Percentiles rank a stretch among this genome's conserved stretches.
Evolutionary conservation across 2,113 vertebrate genomes (phyloP).

Genomic region (Aptenodytes patagonicus): DNA sequence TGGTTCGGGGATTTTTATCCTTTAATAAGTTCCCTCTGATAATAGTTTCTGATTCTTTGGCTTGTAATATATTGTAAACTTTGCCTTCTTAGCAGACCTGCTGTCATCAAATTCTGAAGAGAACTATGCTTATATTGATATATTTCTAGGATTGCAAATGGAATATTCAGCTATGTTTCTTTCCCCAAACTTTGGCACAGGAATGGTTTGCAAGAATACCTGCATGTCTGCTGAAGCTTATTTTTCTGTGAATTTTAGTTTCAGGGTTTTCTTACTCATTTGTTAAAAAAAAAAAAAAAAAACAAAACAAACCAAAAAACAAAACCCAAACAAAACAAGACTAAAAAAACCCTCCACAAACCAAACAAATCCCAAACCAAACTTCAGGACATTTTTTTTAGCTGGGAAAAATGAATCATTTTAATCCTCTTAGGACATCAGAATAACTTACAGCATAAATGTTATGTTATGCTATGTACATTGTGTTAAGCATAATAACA

Average conservation of each 20-base stretch:
- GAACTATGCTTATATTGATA: neutral
- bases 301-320: neutral
- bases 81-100: neutral
- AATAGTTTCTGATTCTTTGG: neutral
- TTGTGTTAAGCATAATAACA: neutral
- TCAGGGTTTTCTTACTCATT: neutral
- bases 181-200: neutral
- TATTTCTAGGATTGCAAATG: neutral
- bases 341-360: neutral
- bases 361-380: neutral
- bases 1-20: neutral
- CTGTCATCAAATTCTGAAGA: neutral
- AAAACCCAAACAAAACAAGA: no score
- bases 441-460: neutral
- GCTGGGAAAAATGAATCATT: neutral
- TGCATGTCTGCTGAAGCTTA: neutral
- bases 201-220: neutral
- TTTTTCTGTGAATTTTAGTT: neutral
- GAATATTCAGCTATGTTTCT: neutral
- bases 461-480: neutral
- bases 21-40: neutral
- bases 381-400: neutral
- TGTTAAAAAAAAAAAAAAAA: no score
- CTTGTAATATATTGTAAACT: neutral
- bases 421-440: neutral